These are phyloP conservation scores for Oryctes rhinoceros DNA, from an alignment of 1,140 invertebrate genomes.

Conservation along the genomic window DNA sequence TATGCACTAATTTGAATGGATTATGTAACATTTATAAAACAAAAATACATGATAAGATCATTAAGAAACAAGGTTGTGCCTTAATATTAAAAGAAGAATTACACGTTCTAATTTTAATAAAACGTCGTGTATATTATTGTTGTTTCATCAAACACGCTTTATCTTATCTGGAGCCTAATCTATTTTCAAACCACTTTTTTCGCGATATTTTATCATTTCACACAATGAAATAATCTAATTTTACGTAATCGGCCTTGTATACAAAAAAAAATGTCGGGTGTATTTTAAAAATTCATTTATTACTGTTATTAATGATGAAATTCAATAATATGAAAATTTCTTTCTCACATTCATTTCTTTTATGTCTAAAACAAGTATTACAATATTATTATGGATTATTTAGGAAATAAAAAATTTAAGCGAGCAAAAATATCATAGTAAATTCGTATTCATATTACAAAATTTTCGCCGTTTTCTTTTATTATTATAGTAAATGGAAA, in stretches of 20 bases:
- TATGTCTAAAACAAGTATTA: not conserved
- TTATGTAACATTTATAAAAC: too few species aligned
- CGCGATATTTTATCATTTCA: not conserved
- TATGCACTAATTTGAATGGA: too few species aligned
- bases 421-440: not conserved
- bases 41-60: too few species aligned
- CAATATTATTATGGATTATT: not conserved
- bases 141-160: too few species aligned
- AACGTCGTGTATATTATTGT: too few species aligned
- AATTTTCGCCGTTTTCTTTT: not conserved
- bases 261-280: not conserved
- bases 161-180: too few species aligned
- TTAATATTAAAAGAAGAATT: too few species aligned
- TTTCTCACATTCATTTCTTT: slow-evolving; percentile 2
- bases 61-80: too few species aligned
- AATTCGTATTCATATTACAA: not conserved
- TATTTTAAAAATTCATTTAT: slow-evolving; percentile 21
- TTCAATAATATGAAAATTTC: slow-evolving; percentile 16
- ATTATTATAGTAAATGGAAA: not conserved
- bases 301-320: not conserved
- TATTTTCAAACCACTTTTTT: too few species aligned
- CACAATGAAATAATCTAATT: not conserved
- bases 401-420: not conserved
- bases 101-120: too few species aligned
- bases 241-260: not conserved